A percentile compares a stretch with the other conserved stretches of the same genome.
These are phyloP conservation scores for Lissocephala sabroskyi DNA, from an alignment of 2,888 invertebrate genomes.

Conservation along the genomic window DNA sequence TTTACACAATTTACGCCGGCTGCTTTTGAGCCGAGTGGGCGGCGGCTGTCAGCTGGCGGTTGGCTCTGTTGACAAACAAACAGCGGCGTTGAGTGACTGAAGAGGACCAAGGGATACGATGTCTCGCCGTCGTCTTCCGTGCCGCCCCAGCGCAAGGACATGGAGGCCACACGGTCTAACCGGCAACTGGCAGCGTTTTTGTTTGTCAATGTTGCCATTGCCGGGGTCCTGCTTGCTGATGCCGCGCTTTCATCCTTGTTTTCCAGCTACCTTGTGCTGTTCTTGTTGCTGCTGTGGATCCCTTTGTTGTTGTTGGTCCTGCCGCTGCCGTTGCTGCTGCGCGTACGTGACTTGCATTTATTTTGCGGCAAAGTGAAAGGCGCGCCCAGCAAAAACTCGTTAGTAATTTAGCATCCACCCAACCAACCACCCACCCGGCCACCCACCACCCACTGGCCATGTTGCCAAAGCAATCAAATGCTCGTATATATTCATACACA, in stretches of 20 bases:
- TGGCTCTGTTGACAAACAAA: constrained; percentile 57
- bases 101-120: constrained; percentile 26
- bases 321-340: constrained; percentile 2
- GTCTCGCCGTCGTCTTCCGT: constrained; percentile 29
- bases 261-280: no score
- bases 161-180: constrained; percentile 22
- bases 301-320: background rate
- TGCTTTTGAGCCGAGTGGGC: constrained; percentile 7
- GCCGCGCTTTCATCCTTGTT: no score
- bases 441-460: constrained; percentile 10
- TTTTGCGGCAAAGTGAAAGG: constrained; percentile 26
- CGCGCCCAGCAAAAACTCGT: constrained; percentile 49
- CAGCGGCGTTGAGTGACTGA: constrained; percentile 55
- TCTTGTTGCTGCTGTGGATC: background rate
- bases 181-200: background rate
- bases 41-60: constrained; percentile 18
- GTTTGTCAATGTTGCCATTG: no score
- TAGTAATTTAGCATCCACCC: constrained; percentile 50
- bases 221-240: no score
- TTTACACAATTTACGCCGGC: constrained; percentile 64
- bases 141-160: constrained; percentile 17
- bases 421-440: background rate
- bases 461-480: constrained; percentile 54
- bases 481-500: constrained; percentile 59
- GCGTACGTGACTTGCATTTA: constrained; percentile 61